Conservation (phyloP, 92 coral and sea anemone species). For the Porites rus region DNA sequence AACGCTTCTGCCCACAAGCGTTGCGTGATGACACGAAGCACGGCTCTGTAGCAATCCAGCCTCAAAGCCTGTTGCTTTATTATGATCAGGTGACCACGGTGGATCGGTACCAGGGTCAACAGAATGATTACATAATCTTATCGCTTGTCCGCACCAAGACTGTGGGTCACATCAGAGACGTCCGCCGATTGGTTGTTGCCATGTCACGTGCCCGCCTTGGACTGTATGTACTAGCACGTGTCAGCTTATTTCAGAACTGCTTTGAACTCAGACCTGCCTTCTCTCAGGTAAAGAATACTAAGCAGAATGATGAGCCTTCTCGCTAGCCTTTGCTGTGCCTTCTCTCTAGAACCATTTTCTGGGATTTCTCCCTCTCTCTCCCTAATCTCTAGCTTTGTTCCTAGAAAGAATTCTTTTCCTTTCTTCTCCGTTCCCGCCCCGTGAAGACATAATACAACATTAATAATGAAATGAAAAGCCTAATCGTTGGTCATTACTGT, state of each 20-base stretch:
- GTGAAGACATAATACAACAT: too few relatives aligned
- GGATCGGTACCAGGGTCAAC: slow-evolving; percentile 99
- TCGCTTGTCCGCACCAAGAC: slow-evolving; percentile 98
- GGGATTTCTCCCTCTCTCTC: too few relatives aligned
- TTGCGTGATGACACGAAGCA: too few relatives aligned
- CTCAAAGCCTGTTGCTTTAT: neutral
- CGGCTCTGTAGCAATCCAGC: too few relatives aligned
- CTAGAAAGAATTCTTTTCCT: too few relatives aligned
- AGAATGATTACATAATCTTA: slow-evolving; percentile 97
- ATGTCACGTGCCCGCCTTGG: slow-evolving; percentile 99
- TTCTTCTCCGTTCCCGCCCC: too few relatives aligned
- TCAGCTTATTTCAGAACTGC: slow-evolving; percentile 92
- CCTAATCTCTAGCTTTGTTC: too few relatives aligned
- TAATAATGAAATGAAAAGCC: too few relatives aligned
- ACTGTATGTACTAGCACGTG: slow-evolving; percentile 94
- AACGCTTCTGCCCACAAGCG: too few relatives aligned
- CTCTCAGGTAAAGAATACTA: slow-evolving; percentile 72
- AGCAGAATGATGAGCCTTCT: neutral
- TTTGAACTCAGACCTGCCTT: slow-evolving; percentile 98
- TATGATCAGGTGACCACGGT: slow-evolving; percentile 92
- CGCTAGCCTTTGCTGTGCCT: neutral
- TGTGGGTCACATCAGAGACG: slow-evolving; percentile 97
- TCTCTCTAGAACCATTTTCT: too few relatives aligned
- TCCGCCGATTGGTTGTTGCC: slow-evolving; percentile 97
- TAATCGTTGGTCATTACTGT: too few relatives aligned